Conservation (phyloP, 2,797 vertebrate species). For the Numenius phaeopus region DNA sequence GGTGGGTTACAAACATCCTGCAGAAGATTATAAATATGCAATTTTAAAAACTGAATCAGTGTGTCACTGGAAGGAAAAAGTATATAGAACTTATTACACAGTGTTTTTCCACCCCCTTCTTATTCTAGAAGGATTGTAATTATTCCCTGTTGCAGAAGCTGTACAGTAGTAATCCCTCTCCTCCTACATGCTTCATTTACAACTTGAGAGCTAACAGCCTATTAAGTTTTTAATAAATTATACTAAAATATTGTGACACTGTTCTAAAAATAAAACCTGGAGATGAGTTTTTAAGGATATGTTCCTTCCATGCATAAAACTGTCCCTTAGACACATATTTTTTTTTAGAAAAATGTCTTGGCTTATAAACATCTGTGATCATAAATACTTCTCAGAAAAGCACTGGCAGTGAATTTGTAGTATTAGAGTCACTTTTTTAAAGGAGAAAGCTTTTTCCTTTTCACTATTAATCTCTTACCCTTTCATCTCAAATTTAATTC, state of each 20-base stretch:
- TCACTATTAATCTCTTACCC: conserved; percentile 34
- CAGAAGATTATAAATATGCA: neutral
- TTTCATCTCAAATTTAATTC: conserved; percentile 55
- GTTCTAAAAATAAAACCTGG: conserved; percentile 50
- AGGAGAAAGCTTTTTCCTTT: conserved; percentile 13
- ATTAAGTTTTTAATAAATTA: conserved; percentile 69
- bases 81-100: neutral
- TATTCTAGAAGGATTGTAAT: conserved; percentile 42
- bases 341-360: neutral
- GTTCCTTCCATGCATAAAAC: neutral
- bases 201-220: conserved; percentile 53
- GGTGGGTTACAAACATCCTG: neutral
- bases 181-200: conserved; percentile 63
- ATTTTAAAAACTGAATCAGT: neutral
- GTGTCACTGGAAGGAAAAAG: neutral
- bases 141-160: conserved; percentile 14
- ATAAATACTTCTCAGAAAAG: conserved; percentile 26
- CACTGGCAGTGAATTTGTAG: neutral
- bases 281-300: neutral
- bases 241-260: conserved; percentile 62
- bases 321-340: neutral
- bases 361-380: conserved; percentile 15
- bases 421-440: neutral
- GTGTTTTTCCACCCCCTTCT: conserved; percentile 24
- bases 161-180: conserved; percentile 61